phyloP scores from a whole-genome alignment of 2,797 vertebrate species.

The Spatula clypeata region DNA sequence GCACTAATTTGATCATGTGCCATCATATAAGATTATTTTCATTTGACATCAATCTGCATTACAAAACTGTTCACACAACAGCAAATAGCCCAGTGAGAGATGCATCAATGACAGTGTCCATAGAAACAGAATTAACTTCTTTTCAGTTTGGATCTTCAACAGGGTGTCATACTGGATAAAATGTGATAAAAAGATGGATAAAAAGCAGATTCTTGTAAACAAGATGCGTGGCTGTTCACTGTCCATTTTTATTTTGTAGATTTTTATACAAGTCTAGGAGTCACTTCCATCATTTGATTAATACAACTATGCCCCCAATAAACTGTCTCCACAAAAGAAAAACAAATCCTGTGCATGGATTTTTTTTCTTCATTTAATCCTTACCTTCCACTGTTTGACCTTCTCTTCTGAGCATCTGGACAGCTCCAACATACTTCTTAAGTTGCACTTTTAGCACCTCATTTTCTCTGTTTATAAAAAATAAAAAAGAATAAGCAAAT shows the following conservation, averaged over 20 bases:
- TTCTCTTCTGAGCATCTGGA: conserved; percentile 99
- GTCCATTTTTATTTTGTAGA: background rate
- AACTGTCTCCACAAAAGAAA: background rate
- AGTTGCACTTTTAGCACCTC: conserved; percentile 98
- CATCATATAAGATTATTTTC: background rate
- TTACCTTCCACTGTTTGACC: conserved; percentile 93
- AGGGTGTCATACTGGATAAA: background rate
- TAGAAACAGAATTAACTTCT: background rate
- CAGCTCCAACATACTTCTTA: conserved; percentile 98
- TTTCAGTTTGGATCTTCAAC: background rate
- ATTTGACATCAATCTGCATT: background rate
- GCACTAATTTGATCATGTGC: background rate
- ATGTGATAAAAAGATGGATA: background rate
- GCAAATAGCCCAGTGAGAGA: background rate
- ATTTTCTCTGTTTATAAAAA: conserved; percentile 90
- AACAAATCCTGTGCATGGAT: background rate
- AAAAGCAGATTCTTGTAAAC: background rate
- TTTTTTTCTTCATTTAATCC: background rate
- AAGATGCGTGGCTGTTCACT: background rate
- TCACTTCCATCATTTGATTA: background rate
- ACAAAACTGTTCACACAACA: background rate
- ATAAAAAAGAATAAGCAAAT: conserved; percentile 37
- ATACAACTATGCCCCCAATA: background rate
- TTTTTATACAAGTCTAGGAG: background rate
- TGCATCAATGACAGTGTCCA: background rate